Evolutionary conservation across 1,140 invertebrate genomes (phyloP), one percentile per base, ranked within the genome.

Genomic region (Bombus confusus): DNA sequence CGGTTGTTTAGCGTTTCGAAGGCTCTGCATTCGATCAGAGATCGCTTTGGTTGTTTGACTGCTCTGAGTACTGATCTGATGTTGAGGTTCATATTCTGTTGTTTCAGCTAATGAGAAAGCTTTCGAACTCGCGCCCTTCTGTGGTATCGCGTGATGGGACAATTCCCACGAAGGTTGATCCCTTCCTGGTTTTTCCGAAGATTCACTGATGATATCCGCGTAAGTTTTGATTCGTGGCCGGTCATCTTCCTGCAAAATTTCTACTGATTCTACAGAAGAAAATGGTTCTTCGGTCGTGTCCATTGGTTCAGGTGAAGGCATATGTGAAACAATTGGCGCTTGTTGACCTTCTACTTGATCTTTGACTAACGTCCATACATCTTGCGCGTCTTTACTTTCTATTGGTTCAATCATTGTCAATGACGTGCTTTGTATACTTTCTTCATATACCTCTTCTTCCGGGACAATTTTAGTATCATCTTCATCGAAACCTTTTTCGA

Each of bases 11-110:
- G 95, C 94, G 84, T 96, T 96, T 84, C 96, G 94, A 25, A 96
- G 91, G 91, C 95, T 95, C 86, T 95, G 96, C 47, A 96, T 94
- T 86, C 96, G 95, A 77, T 96, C 91, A 4, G 91, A 89, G 10
- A 95, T 92, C 37, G 95, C 93, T 86, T 95, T 94, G 5, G 94
- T 94, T 25, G 95, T 92, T 83, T 95, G 87, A 37, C 88, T 93
- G 85, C 92, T 94, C 74, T 93, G 87, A 0, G 79, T 74, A n/a
- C n/a, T n/a, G 9, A 91, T 94, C 91, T 90, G 94, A 92, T 86
- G 92, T 77, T 75, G 88, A 81, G 89, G 88, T 77, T 87, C 91
- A 28, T 86, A 89, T 41, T 89, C 81, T 12, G 73, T 6, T 8
- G 89, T 86, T 85, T 93, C 92, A 13, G 89, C 84, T 13, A 92